Conservation (phyloP, 2,113 vertebrate species). For the Agapornis roseicollis region DNA sequence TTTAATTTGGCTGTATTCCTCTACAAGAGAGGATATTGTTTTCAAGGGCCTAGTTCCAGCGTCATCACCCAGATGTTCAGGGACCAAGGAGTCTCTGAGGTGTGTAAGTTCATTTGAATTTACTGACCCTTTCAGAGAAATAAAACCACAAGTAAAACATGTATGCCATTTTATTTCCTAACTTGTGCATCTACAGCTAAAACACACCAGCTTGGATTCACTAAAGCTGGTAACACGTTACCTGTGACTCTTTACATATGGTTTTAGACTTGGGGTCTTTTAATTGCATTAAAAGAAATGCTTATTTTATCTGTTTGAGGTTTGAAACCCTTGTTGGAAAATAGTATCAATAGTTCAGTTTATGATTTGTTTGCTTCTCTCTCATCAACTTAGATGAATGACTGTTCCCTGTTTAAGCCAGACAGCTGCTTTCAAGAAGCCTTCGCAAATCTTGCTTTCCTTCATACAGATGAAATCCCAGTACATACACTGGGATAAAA, state of each 20-base stretch:
- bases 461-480: not conserved
- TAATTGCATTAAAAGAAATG: not conserved
- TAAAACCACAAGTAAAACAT: not conserved
- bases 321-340: not conserved
- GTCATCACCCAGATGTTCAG: constrained; percentile 33
- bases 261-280: not conserved
- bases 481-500: not conserved
- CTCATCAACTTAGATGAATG: not conserved
- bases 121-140: not conserved
- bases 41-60: not conserved
- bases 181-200: not conserved
- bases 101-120: not conserved
- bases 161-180: not conserved
- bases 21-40: not conserved
- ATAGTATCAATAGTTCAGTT: not conserved
- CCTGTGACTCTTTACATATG: not conserved
- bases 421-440: not conserved
- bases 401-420: not conserved
- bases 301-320: not conserved
- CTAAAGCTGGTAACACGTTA: not conserved
- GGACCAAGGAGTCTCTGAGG: constrained; percentile 3
- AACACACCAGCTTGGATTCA: not conserved
- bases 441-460: not conserved
- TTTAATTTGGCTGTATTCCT: not conserved
- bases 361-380: not conserved